Evolutionary conservation across 2,888 invertebrate species (phyloP).

Genomic region (Leptinotarsa peninsularis): DNA sequence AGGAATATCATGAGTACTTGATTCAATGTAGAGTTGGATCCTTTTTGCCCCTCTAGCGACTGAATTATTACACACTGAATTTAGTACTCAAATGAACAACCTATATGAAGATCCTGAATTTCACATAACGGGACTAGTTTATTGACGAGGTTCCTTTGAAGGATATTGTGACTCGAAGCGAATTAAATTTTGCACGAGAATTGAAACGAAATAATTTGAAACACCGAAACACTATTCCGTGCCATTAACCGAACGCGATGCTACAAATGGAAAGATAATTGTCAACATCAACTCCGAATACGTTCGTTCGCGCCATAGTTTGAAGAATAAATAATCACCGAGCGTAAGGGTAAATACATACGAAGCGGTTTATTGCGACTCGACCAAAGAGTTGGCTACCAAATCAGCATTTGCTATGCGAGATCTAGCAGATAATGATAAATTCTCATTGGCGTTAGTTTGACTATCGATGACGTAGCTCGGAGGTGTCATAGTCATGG

Average conservation of each 20-base stretch:
- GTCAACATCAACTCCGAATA: conserved; percentile 15
- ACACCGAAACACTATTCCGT: conserved; percentile 15
- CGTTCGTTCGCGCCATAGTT: conserved; percentile 1
- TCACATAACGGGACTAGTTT: not conserved
- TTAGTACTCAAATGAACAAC: not conserved
- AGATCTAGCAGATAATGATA: no score
- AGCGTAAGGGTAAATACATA: not conserved
- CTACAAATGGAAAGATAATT: conserved; percentile 20
- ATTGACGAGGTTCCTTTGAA: conserved; percentile 14
- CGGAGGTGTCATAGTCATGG: no score
- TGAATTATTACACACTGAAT: not conserved
- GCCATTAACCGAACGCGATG: conserved; percentile 4
- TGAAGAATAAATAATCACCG: conserved; percentile 26
- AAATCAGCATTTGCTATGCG: no score
- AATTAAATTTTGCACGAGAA: conserved; percentile 7
- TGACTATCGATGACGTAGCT: no score
- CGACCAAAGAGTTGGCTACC: no score
- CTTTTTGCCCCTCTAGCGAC: no score
- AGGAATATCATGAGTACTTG: no score
- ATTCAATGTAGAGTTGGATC: no score
- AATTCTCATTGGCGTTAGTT: no score
- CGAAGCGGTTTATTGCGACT: no score
- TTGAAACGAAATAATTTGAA: conserved; percentile 7
- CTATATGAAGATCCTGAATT: not conserved
- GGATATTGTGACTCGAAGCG: conserved; percentile 6